These are phyloP conservation scores for Danio jaintianensis DNA, from an alignment of 2,797 vertebrate species.

Conservation along the genomic window DNA sequence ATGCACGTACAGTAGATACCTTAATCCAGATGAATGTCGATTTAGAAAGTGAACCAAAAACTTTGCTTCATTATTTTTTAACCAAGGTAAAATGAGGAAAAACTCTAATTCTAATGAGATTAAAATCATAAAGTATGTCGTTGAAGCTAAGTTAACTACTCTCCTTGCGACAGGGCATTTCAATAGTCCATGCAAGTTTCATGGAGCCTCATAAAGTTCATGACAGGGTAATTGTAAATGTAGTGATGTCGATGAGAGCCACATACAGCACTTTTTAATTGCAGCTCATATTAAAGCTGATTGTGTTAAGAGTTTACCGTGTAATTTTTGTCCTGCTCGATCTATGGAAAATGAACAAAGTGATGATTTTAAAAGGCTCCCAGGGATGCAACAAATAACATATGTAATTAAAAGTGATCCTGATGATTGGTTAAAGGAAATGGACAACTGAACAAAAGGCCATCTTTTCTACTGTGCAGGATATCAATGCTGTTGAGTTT, in stretches of 20 bases:
- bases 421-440: slow-evolving; percentile 11
- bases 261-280: slow-evolving; percentile 40
- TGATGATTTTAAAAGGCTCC: slow-evolving; percentile 13
- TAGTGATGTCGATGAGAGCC: not conserved
- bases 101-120: not conserved
- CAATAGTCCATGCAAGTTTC: not conserved
- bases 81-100: not conserved
- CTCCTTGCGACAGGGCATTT: not conserved
- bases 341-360: not conserved
- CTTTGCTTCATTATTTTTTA: not conserved
- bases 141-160: not conserved
- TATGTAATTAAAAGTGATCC: slow-evolving; percentile 36
- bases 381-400: not conserved
- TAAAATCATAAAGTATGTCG: slow-evolving; percentile 1
- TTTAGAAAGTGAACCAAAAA: not conserved
- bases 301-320: slow-evolving; percentile 3
- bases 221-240: slow-evolving; percentile 23
- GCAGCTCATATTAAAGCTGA: slow-evolving; percentile 5
- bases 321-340: slow-evolving; percentile 1
- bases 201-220: not conserved
- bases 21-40: not conserved
- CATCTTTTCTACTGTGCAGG: not conserved
- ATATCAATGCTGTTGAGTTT: not conserved
- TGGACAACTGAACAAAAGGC: slow-evolving; percentile 13
- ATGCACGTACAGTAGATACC: not conserved